A percentile compares a stretch with the other conserved stretches of the same genome.
Evolutionary conservation across 2,113 vertebrate genomes (phyloP).

Genomic region (Athene noctua): DNA sequence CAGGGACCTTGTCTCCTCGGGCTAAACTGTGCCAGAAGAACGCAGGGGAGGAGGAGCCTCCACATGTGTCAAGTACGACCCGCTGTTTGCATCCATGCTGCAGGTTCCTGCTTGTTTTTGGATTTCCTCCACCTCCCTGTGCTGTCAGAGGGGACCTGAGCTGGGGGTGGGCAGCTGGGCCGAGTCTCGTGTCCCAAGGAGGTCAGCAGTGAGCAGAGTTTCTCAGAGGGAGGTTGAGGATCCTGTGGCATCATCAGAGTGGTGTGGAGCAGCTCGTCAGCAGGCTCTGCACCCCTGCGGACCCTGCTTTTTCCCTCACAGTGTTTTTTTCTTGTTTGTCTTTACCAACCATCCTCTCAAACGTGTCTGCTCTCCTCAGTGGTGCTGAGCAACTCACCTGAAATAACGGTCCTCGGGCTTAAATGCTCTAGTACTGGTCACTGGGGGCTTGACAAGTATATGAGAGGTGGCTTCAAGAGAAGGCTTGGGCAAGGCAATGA

Average conservation of each 20-base stretch:
- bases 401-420: background rate
- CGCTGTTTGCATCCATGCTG: too few species aligned
- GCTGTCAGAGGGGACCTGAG: background rate
- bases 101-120: background rate
- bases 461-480: background rate
- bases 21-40: background rate
- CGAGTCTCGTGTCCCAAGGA: background rate
- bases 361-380: background rate
- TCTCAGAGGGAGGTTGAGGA: background rate
- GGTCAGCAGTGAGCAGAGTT: background rate
- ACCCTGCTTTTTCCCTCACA: background rate
- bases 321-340: background rate
- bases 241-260: background rate
- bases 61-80: rapidly evolving
- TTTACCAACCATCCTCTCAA: background rate
- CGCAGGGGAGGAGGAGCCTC: background rate
- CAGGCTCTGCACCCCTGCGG: background rate
- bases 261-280: background rate
- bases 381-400: background rate
- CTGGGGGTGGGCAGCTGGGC: background rate
- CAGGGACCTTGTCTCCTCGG: background rate
- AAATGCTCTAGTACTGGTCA: background rate
- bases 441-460: background rate
- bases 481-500: background rate
- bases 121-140: background rate